Conservation (phyloP, 2,888 invertebrate genomes). For the Emmelina monodactyla region DNA sequence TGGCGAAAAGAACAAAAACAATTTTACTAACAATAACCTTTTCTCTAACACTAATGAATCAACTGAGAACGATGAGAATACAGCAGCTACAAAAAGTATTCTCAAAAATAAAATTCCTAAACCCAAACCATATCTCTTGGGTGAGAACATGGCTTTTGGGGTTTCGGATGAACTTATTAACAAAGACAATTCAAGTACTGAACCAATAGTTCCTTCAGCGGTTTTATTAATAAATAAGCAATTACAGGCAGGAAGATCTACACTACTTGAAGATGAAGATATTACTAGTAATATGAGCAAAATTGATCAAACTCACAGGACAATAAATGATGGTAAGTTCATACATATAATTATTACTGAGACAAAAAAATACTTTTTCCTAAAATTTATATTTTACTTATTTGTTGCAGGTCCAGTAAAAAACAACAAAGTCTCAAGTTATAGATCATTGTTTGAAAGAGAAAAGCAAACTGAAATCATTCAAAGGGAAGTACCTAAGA, state of each 20-base stretch:
- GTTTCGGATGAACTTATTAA: conserved; percentile 20
- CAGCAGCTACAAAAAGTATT: conserved; percentile 71
- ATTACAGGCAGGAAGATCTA: conserved; percentile 22
- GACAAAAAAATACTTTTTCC: not conserved
- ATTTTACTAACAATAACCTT: conserved; percentile 20
- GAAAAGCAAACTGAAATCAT: not conserved
- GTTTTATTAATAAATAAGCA: conserved; percentile 49
- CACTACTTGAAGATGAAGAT: not conserved
- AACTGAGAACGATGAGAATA: conserved; percentile 57
- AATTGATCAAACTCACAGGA: conserved; percentile 23
- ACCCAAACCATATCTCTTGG: conserved; percentile 77
- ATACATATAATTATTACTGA: not conserved
- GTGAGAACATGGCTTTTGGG: conserved; percentile 68
- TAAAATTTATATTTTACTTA: conserved; percentile 3
- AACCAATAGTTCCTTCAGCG: conserved; percentile 26
- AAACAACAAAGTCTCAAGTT: conserved; percentile 10
- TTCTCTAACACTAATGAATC: conserved; percentile 24
- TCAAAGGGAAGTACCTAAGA: conserved; percentile 8
- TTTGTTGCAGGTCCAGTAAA: conserved; percentile 22
- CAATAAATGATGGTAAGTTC: conserved; percentile 33
- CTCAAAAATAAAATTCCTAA: conserved; percentile 78
- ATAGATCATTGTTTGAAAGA: not conserved
- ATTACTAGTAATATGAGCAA: not conserved
- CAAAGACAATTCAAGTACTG: conserved; percentile 20
- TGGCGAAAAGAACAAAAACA: conserved; percentile 47